Evolutionary conservation across 30 jellyfish, hydroid and myxozoan genomes (phyloP).

Genomic region (Clytia hemisphaerica): DNA sequence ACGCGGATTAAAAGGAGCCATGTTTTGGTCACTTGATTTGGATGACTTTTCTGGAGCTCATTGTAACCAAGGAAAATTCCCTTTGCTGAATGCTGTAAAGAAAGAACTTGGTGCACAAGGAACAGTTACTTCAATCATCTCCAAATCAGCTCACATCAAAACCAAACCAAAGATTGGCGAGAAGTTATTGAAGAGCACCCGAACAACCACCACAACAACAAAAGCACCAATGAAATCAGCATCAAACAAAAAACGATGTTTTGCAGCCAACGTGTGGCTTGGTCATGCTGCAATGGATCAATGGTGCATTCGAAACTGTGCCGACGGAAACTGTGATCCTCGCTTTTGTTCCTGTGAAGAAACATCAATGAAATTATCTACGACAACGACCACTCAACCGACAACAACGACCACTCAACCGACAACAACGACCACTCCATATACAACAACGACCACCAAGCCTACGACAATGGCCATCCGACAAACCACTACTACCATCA

Average conservation of each 20-base stretch:
- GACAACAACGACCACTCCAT: no score
- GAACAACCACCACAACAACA: conserved; percentile 17
- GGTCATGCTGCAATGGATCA: conserved; percentile 49
- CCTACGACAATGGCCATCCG: no score
- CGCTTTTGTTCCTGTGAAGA: not conserved
- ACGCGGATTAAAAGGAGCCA: conserved; percentile 58
- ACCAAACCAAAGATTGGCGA: no score
- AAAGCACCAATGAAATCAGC: conserved; percentile 15
- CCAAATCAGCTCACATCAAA: no score
- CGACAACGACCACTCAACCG: no score
- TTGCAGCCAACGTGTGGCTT: conserved; percentile 43
- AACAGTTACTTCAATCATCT: conserved; percentile 30
- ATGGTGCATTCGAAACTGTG: conserved; percentile 71
- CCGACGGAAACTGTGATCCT: conserved; percentile 66
- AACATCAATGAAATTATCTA: not conserved
- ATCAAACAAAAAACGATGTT: conserved; percentile 22
- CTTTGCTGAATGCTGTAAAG: conserved; percentile 78
- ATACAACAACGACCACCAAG: no score
- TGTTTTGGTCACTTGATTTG: conserved; percentile 79
- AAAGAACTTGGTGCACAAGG: conserved; percentile 29
- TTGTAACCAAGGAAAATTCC: conserved; percentile 69
- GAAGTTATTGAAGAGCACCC: no score
- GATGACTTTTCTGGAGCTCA: conserved; percentile 66
- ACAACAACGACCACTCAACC: no score
- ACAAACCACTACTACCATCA: no score